These are phyloP conservation scores for Zeugodacus cucurbitae DNA, from an alignment of 1,140 invertebrate species.

Conservation along the genomic window DNA sequence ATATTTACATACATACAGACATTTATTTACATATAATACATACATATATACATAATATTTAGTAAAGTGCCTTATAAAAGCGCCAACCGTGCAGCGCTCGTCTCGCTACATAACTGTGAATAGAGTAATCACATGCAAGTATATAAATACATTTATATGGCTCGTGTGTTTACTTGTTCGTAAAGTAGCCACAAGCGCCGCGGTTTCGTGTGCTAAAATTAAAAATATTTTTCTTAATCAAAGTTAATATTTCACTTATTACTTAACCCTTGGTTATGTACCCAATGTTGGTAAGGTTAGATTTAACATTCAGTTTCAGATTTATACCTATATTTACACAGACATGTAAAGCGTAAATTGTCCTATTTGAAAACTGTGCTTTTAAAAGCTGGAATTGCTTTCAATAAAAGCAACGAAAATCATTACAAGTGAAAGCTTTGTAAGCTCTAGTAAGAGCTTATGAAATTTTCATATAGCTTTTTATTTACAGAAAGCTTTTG, in stretches of 20 bases:
- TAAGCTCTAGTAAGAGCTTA: too few species aligned
- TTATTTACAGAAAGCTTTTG: too few species aligned
- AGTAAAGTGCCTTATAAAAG: conserved; percentile 22
- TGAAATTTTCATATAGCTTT: too few species aligned
- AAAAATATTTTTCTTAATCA: not conserved
- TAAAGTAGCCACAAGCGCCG: not conserved
- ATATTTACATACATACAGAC: not conserved
- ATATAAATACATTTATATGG: not conserved
- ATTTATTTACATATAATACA: not conserved
- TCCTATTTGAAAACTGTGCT: too few species aligned
- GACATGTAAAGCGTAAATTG: too few species aligned
- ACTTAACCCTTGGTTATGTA: not conserved
- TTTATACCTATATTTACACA: too few species aligned
- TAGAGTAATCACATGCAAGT: not conserved
- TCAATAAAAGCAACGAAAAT: too few species aligned
- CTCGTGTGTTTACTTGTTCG: not conserved
- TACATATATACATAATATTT: not conserved
- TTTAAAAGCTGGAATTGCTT: too few species aligned
- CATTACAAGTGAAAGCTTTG: too few species aligned
- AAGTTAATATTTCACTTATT: not conserved
- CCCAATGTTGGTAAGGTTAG: not conserved
- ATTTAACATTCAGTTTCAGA: too few species aligned
- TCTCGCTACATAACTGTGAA: not conserved
- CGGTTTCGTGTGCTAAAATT: not conserved
- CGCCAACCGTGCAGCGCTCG: not conserved